Conservation (phyloP, 1,140 invertebrate species). For the Pantala flavescens region DNA sequence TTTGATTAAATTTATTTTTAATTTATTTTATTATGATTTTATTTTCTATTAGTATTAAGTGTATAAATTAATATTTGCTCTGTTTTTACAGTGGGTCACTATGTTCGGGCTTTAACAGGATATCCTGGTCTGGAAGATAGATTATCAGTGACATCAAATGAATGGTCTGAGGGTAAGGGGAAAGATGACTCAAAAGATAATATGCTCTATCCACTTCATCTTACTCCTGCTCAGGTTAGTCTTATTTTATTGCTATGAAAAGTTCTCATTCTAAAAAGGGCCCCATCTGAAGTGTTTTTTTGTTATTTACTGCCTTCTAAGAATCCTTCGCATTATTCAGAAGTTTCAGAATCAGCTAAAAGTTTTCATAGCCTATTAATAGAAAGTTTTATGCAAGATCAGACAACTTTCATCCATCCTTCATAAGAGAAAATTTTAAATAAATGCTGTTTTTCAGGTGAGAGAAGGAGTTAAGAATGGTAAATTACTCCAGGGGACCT, state of each 20-base stretch:
- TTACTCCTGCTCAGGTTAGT: conserved; percentile 54
- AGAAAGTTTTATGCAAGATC: too few species aligned
- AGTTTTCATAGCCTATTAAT: too few species aligned
- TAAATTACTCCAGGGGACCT: conserved; percentile 70
- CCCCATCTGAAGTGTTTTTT: too few species aligned
- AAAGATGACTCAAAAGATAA: conserved; percentile 29
- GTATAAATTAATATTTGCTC: conserved; percentile 19
- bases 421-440: too few species aligned
- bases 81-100: conserved; percentile 51
- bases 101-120: conserved; percentile 55
- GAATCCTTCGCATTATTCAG: too few species aligned
- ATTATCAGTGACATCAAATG: conserved; percentile 49
- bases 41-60: too few species aligned
- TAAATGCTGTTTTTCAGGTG: too few species aligned
- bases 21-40: too few species aligned
- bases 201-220: conserved; percentile 72
- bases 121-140: conserved; percentile 65
- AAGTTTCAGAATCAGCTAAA: too few species aligned
- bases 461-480: conserved; percentile 72
- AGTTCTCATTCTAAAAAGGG: not conserved
- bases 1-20: too few species aligned
- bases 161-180: conserved; percentile 44
- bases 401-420: too few species aligned
- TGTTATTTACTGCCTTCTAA: too few species aligned
- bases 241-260: not conserved